These are phyloP conservation scores for Lasiommata megera DNA, from an alignment of 2,888 invertebrate species.

Conservation along the genomic window DNA sequence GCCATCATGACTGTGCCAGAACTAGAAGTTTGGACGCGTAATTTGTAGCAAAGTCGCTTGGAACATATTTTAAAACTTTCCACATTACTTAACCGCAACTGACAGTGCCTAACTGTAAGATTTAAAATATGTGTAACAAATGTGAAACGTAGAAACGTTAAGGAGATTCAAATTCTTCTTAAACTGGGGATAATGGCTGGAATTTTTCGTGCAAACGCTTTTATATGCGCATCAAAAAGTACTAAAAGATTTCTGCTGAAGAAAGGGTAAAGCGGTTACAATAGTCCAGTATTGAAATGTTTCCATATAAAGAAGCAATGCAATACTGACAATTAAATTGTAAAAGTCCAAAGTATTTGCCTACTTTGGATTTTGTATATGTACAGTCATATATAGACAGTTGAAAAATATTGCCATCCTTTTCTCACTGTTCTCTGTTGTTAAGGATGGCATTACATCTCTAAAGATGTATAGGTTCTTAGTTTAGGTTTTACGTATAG, in stretches of 20 bases:
- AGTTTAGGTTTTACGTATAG: too few species aligned
- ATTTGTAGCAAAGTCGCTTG: slow-evolving; percentile 19
- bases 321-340: too few species aligned
- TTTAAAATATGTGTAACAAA: slow-evolving; percentile 24
- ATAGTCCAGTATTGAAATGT: background rate
- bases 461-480: too few species aligned
- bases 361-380: too few species aligned
- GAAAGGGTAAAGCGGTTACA: background rate
- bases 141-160: slow-evolving; percentile 13
- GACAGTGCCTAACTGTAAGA: slow-evolving; percentile 16
- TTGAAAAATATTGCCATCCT: too few species aligned
- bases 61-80: slow-evolving; percentile 27
- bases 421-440: too few species aligned
- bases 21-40: slow-evolving; percentile 22
- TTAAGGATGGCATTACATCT: too few species aligned
- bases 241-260: background rate
- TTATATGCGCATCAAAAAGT: background rate
- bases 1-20: slow-evolving; percentile 21
- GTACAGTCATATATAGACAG: too few species aligned
- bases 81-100: slow-evolving; percentile 23
- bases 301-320: too few species aligned
- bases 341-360: too few species aligned
- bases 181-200: background rate
- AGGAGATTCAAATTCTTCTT: slow-evolving; percentile 4
- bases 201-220: background rate